These are phyloP conservation scores for Corythaeola cristata DNA, from an alignment of 2,113 vertebrate species.

Conservation along the genomic window DNA sequence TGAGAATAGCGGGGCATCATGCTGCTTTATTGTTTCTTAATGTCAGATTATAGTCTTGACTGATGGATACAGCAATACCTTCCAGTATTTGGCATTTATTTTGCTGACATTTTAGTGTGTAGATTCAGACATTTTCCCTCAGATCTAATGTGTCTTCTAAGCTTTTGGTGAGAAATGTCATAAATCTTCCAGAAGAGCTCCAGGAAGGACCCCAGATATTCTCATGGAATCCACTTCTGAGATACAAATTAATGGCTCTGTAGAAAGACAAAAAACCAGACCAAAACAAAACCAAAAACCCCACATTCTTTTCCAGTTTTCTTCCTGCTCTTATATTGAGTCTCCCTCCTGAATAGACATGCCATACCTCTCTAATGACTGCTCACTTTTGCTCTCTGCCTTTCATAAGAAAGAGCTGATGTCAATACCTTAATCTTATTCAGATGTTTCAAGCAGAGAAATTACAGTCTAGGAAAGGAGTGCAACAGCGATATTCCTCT, in stretches of 20 bases:
- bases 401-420: background rate
- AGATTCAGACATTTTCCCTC: background rate
- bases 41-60: background rate
- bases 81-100: background rate
- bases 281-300: no score
- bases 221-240: background rate
- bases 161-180: background rate
- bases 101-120: background rate
- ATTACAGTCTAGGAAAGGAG: background rate
- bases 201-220: background rate
- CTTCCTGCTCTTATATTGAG: accelerated
- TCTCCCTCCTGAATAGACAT: background rate
- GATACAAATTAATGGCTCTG: background rate
- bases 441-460: background rate
- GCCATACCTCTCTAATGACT: background rate
- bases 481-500: background rate
- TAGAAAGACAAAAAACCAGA: background rate
- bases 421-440: background rate
- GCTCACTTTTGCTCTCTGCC: background rate
- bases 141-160: background rate
- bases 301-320: background rate
- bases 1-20: background rate
- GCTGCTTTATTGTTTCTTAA: background rate
- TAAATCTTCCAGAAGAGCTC: background rate
- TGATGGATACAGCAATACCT: background rate